Evolutionary conservation across 2,888 invertebrate species (phyloP).

Genomic region (Ypsolopha scabrella): DNA sequence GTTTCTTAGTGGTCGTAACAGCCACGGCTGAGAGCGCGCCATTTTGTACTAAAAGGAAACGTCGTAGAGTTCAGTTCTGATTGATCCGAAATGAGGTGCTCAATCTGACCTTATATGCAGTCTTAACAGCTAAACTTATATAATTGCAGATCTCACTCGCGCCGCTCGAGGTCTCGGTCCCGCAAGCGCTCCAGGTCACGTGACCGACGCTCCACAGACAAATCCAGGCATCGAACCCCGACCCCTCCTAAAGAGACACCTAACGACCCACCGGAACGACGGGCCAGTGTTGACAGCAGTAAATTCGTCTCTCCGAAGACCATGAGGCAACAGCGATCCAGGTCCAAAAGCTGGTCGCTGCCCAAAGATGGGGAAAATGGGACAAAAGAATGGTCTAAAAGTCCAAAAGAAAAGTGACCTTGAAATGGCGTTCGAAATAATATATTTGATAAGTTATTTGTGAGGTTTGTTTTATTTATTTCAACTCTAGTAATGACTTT

Average conservation of each 20-base stretch:
- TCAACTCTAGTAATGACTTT: no score
- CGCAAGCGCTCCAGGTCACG: no score
- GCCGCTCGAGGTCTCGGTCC: conserved; percentile 2
- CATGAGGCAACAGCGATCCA: conserved; percentile 19
- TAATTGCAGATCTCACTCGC: conserved; percentile 11
- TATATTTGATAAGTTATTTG: no score
- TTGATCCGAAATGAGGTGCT: no score
- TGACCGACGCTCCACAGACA: conserved; percentile 16
- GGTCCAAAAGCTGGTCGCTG: conserved; percentile 74
- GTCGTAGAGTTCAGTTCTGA: no score
- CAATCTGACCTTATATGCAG: no score
- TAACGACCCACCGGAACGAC: conserved; percentile 6
- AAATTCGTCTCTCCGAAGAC: conserved; percentile 14
- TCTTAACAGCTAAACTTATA: not conserved
- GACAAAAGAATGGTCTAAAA: conserved; percentile 57
- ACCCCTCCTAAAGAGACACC: conserved; percentile 8
- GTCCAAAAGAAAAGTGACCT: conserved; percentile 32
- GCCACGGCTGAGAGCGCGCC: no score
- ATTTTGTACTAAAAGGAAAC: no score
- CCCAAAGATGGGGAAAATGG: conserved; percentile 57
- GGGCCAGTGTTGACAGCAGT: conserved; percentile 16
- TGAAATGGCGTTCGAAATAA: no score
- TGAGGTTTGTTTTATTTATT: no score
- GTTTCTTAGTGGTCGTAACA: no score
- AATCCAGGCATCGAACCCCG: conserved; percentile 17